Evolutionary conservation across 2,888 invertebrate species (phyloP), one percentile per base, ranked within the genome.

Genomic region (Hirtodrosophila duncani): DNA sequence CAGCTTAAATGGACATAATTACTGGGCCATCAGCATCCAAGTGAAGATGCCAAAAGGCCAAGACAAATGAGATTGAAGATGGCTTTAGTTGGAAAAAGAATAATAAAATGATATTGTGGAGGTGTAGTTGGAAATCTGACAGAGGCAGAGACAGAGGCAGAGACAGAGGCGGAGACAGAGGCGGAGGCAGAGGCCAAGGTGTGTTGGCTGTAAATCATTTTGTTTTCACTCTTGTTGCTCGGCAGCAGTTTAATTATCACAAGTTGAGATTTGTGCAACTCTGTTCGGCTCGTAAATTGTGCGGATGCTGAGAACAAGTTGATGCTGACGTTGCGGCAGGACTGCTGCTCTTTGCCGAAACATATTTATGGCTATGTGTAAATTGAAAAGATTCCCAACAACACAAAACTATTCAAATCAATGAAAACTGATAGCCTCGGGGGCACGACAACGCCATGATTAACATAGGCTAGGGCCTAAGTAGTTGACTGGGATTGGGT

Each of bases 351-450:
- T 20, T 17, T 29, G 46, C 41, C 23, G 14, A 33, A 34, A 51
- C 23, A 42, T 67, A 64, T 66, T 62, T 62, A 59, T 63, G 44
- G 59, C 57, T 50, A 38, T 33, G 58, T 63, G 77, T 63, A 75
- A 75, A 80, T 80, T 79, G 74, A 74, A 74, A 75, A 68, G 56
- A 9, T 41, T 50, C 50, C 46, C 50, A 39, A 43, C 30, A 20
- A 41, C 37, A 51, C 45, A 59, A 67, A 63, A 56, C 65, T 65
- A 80, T 75, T 72, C 80, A 75, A 75, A 75, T 80, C 75, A 75
- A 77, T 71, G 75, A 63, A 64, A 79, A 68, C 78, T 74, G 81
- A 78, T 74, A 64, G 81, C 78, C 79, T 60, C 55, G 57, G 59
- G 81, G 78, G 74, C 62, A 20, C 23, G 36, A 26, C 51, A 52